Evolutionary conservation across 2,888 invertebrate species (phyloP), one percentile per base, ranked within the genome.

Genomic region (Lochmaea crataegi): DNA sequence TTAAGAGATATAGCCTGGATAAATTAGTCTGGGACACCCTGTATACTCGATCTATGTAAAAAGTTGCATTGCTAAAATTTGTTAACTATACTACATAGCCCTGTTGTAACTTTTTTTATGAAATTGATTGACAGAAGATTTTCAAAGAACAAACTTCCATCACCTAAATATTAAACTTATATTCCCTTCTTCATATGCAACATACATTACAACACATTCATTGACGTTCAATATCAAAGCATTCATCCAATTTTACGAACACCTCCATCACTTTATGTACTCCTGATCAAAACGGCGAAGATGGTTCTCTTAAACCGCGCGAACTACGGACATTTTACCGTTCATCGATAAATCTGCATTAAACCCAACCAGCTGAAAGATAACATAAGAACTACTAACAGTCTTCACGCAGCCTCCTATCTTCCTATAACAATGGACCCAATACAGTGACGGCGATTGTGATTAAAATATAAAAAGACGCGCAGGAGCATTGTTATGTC

Each of bases 231-330:
- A 5, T 9, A 45, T 16, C 16, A 10, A 41, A 18, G 16, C 61
- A 38, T 11, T 16, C 61, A n/a, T n/a, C 51, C 32, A 63, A 4
- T 16, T n/a, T 12, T 16, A n/a, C 12, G 26, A 16, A 42, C 9
- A 81, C 78, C 83, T 84, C 77, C 74, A 75, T 51, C 22, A 10
- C 5, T 63, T 83, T 61, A 79, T 86, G 82, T 56, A 60, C 68
- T 74, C 86, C 86, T 76, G 71, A 71, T 84, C 68, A 78, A 83
- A 85, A 83, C 83, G 83, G 84, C 84, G 85, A 86, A 85, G 85
- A 86, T 85, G 84, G 85, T 85, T 84, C 85, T 85, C 84, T 82
- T 83, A 82, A 84, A 83, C 84, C 84, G 85, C 85, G 85, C 83
- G 81, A 80, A 83, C 77, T 74, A 73, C 75, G 68, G 53, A 56